These are phyloP conservation scores for Rhinolophus sinicus DNA, from an alignment of 2,113 vertebrate genomes.

Conservation along the genomic window DNA sequence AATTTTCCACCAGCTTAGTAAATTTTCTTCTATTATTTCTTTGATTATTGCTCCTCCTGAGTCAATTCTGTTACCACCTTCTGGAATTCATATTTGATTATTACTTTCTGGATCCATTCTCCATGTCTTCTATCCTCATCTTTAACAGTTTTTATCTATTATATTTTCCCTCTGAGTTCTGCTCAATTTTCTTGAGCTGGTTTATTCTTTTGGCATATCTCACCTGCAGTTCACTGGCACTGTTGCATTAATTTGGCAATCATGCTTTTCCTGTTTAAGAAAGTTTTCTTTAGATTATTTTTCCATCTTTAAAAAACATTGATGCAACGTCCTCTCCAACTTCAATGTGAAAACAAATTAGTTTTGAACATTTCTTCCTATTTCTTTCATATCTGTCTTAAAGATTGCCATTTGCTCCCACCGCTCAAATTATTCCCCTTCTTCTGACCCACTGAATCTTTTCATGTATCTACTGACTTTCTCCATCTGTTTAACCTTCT, in stretches of 20 bases:
- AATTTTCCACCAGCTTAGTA: not conserved
- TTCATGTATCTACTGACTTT: not conserved
- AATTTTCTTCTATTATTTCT: not conserved
- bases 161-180: not conserved
- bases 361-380: not conserved
- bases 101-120: conserved; percentile 28
- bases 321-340: not conserved
- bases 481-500: not conserved
- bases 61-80: not conserved
- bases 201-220: conserved; percentile 11
- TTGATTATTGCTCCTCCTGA: not conserved
- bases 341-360: not conserved
- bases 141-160: not conserved
- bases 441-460: not conserved
- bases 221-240: not conserved
- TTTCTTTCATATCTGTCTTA: not conserved
- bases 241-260: not conserved
- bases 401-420: conserved; percentile 3
- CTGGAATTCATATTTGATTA: conserved; percentile 10
- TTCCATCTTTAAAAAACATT: not conserved
- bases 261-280: not conserved
- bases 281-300: not conserved
- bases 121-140: not conserved
- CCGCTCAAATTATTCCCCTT: not conserved
- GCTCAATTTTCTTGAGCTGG: not conserved